Base-by-base conservation (phyloP, 30 jellyfish, hydroid and myxozoan genomes). In the Sanderia malayensis region DNA sequence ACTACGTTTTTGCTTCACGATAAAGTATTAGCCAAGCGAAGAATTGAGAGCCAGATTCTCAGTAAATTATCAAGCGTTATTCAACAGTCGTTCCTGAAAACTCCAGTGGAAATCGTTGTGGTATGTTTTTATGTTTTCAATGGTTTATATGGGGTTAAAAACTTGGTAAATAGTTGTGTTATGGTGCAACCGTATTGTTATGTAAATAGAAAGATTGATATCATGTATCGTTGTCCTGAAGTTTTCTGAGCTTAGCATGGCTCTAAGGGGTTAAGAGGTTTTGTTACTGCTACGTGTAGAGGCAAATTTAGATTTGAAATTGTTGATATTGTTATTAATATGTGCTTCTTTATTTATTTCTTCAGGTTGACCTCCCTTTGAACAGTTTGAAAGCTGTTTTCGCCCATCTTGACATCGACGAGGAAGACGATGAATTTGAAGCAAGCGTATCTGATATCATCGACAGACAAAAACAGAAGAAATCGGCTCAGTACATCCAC, bases 351-450 rank as follows among this genome's bases (percentile, higher is more conserved):
- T 3, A 19, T 60, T 70, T 37, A 24, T n/a, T 2, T 59, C 53
- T 26, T 31, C 26, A 84, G 95, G 95, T 84, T 25, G 89, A 74
- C 44, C 88, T 89, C 31, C 94, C 83, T 4, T 81, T 76, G 10
- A 60, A 24, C 66, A 92, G 71, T 7, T 17, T 89, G 77, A 74
- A 71, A 73, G 58, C 64, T 31, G 55, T 89, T 3, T 95, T 92
- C 15, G 91, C 97, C 6, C 58, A 82, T 53, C 72, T 89, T 17
- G 94, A 82, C 20, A 69, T 89, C 60, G 89, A 76, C 27, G 92
- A 86, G n/a, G 88, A 78, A 13, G 84, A 89, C 27, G 95, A 89
- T 13, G 97, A 89, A n/a, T 89, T 89, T 55, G 82, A 71, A 23
- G 76, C 93, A 46, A 89, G 97, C 58, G 85, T 89, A 11, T 66